Evolutionary conservation across 2,888 invertebrate genomes (phyloP).

Genomic region (Megalurothrips usitatus): DNA sequence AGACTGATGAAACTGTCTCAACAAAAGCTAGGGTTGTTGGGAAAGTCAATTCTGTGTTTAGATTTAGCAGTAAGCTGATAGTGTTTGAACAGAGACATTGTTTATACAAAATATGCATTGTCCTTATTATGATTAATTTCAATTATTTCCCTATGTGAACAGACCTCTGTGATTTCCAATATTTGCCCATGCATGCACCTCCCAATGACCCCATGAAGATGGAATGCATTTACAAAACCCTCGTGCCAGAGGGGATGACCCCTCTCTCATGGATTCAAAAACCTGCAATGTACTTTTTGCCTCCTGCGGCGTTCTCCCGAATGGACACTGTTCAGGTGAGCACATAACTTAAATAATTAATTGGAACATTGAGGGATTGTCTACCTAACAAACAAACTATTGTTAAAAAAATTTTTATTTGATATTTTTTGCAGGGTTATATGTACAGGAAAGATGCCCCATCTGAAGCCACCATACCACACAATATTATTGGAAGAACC

Average conservation of each 20-base stretch:
- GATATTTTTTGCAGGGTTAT: slow-evolving; percentile 40
- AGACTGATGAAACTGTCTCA: slow-evolving; percentile 32
- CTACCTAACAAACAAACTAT: background rate
- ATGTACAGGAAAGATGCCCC: slow-evolving; percentile 41
- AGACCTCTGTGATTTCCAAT: slow-evolving; percentile 91
- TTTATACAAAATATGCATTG: background rate
- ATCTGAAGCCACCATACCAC: slow-evolving; percentile 41
- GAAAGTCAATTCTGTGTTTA: slow-evolving; percentile 56
- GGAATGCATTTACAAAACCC: slow-evolving; percentile 58
- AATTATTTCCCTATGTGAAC: slow-evolving; percentile 41
- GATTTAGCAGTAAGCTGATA: slow-evolving; percentile 58
- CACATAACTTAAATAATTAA: background rate
- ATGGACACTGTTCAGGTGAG: slow-evolving; percentile 55
- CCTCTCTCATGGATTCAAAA: slow-evolving; percentile 57
- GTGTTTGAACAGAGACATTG: background rate
- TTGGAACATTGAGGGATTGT: background rate
- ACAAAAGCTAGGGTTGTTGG: slow-evolving; percentile 46
- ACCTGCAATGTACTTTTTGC: slow-evolving; percentile 59
- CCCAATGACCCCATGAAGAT: slow-evolving; percentile 45
- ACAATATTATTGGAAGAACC: slow-evolving; percentile 50
- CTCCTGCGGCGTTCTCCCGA: slow-evolving; percentile 75
- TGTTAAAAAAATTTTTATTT: background rate
- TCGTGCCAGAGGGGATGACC: slow-evolving; percentile 57
- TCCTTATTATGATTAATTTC: background rate
- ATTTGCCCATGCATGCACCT: slow-evolving; percentile 61